Evolutionary conservation across 53 echinoderm and acorn worm genomes (phyloP).

Genomic region (Holothuria leucospilota): DNA sequence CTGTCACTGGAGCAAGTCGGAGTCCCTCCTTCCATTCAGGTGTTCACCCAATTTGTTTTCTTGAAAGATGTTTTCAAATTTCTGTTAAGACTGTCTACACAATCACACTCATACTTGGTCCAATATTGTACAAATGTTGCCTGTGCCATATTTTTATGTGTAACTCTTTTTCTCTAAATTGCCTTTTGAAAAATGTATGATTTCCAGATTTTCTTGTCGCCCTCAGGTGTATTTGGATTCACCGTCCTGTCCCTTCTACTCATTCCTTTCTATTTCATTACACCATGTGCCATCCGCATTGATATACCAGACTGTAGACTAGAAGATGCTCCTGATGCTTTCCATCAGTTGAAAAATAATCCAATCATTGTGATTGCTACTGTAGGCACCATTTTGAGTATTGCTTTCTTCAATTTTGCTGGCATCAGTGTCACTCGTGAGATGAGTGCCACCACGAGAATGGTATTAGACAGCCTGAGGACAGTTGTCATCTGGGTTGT

Average conservation of each 20-base stretch:
- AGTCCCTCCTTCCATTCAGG: no score
- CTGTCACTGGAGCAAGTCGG: no score
- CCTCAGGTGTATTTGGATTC: slow-evolving; percentile 81
- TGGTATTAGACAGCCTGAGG: slow-evolving; percentile 87
- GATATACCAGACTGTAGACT: slow-evolving; percentile 63
- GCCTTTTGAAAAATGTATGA: no score
- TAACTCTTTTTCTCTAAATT: no score
- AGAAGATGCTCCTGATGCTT: slow-evolving; percentile 79
- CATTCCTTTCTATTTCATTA: slow-evolving; percentile 80
- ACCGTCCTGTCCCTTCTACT: slow-evolving; percentile 62
- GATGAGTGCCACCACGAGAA: slow-evolving; percentile 88
- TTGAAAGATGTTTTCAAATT: no score
- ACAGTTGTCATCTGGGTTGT: slow-evolving; percentile 82
- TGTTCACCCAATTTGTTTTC: no score
- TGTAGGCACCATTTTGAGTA: slow-evolving; percentile 76
- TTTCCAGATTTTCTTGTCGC: no score
- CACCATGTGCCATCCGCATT: slow-evolving; percentile 59
- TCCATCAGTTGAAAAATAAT: slow-evolving; percentile 67
- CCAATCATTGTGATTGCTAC: slow-evolving; percentile 67
- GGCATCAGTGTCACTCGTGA: slow-evolving; percentile 88
- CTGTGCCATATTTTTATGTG: no score
- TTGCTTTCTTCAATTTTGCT: slow-evolving; percentile 92
- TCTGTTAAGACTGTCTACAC: no score
- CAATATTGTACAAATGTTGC: no score
- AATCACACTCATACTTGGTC: no score